Base-by-base conservation (phyloP, 2,797 vertebrate species). In the Chromobotia macracanthus region DNA sequence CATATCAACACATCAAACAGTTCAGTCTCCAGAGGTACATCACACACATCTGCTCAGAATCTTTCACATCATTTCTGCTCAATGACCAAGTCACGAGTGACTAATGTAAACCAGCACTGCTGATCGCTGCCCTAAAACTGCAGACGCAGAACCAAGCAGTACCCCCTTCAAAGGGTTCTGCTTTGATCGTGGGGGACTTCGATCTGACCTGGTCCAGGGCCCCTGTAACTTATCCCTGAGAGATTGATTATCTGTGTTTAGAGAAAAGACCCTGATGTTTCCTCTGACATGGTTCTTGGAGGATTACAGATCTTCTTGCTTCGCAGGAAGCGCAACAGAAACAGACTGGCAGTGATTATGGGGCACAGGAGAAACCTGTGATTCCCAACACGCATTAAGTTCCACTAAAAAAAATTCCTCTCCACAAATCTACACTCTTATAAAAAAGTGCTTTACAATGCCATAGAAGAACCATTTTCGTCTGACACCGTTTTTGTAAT, bases 251-350 rank as follows among this genome's bases (percentile, higher is more conserved):
- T 41, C 61, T 5, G 12, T 74, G 61, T 79, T 69, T 21, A 70
- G 79, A 46, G 38, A 9, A 35, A 55, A 63, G 48, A 73, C 35
- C 41, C 58, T 50, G 46, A 69, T 53, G 44, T 81, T 68, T 65
- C 53, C 28, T 71, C 25, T 53, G 31, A 66, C 48, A 60, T 75
- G 74, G 46, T 71, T 78, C 51, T 60, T 13, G 51, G 71, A 21
- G 53, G 55, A 82, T 82, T 77, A 84, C 68, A 77, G 53, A 44
- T 48, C 72, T 73, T 80, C 35, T 75, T 56, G 67, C 53, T 75
- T 56, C 60, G 18, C 18, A 65, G 71, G 75, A 68, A 19, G 63
- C 41, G 68, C 25, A 46, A 31, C 35, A 71, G 38, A 77, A 63
- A 73, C 69, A 69, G n/a, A 10, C 63, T 77, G 61, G 46, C 55